Percentiles rank a stretch among this genome's conserved stretches.
These are phyloP conservation scores for Vultur gryphus DNA, from an alignment of 2,797 vertebrate species.

Conservation along the genomic window DNA sequence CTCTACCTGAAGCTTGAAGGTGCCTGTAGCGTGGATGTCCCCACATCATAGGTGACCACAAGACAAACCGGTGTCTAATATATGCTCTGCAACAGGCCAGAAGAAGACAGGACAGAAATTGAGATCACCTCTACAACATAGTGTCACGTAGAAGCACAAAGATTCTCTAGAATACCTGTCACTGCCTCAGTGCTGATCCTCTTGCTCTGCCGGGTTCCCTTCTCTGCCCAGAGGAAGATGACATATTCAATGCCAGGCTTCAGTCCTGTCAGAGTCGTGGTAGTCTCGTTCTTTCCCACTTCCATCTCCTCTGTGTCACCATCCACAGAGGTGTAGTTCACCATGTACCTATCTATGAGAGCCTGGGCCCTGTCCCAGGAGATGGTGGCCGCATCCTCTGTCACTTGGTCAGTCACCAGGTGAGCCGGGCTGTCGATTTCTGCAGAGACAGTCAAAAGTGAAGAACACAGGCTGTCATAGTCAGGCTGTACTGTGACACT, in stretches of 20 bases:
- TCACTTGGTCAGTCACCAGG: conserved; percentile 68
- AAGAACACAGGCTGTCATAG: background rate
- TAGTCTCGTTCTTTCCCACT: conserved; percentile 60
- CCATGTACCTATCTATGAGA: conserved; percentile 72
- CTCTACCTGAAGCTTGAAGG: background rate
- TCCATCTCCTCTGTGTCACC: conserved; percentile 68
- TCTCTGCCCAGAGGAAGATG: conserved; percentile 77
- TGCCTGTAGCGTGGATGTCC: background rate
- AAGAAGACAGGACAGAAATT: background rate
- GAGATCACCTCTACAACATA: background rate
- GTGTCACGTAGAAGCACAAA: background rate
- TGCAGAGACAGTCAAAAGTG: background rate
- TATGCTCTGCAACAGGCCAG: background rate
- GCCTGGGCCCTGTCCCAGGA: conserved; percentile 74
- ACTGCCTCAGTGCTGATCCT: conserved; percentile 70
- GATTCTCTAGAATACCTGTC: conserved; percentile 68
- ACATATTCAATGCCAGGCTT: conserved; percentile 75
- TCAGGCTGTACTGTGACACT: background rate
- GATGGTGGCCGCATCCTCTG: conserved; percentile 71
- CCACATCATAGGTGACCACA: background rate
- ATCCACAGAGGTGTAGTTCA: conserved; percentile 73
- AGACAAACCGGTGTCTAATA: background rate
- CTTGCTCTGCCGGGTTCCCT: conserved; percentile 70
- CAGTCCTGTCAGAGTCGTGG: conserved; percentile 67
- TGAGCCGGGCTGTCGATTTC: conserved; percentile 77